Evolutionary conservation across 2,797 vertebrate genomes (phyloP).

Genomic region (Liasis olivaceus): DNA sequence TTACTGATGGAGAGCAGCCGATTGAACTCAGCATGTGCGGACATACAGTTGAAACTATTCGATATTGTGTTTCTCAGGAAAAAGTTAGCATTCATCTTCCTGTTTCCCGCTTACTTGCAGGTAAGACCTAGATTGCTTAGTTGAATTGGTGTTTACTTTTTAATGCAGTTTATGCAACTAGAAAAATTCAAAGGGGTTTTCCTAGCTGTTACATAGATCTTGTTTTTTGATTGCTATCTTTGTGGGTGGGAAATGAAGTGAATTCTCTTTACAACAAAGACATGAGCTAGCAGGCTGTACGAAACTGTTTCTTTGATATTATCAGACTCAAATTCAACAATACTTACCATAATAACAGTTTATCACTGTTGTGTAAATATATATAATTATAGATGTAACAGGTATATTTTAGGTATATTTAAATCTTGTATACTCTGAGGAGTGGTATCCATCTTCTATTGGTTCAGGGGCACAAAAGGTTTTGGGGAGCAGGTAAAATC

Average conservation of each 20-base stretch:
- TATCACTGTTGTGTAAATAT: not conserved
- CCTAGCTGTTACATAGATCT: not conserved
- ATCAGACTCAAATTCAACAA: not conserved
- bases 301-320: not conserved
- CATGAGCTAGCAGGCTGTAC: not conserved
- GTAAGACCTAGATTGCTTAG: conserved; percentile 69
- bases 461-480: not conserved
- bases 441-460: not conserved
- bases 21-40: conserved; percentile 90
- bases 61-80: conserved; percentile 96
- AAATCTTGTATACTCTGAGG: not conserved
- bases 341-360: not conserved
- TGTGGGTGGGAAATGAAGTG: not conserved
- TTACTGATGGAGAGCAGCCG: conserved; percentile 92
- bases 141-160: not conserved
- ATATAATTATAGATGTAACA: not conserved
- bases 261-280: not conserved
- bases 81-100: conserved; percentile 97
- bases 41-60: conserved; percentile 92
- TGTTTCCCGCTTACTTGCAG: conserved; percentile 91
- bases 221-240: not conserved
- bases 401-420: not conserved
- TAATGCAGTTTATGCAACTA: not conserved
- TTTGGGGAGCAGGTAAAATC: not conserved
- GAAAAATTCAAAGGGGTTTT: not conserved